Evolutionary conservation across 2,113 vertebrate species (phyloP), one percentile per base, ranked within the genome.

Genomic region (Saccopteryx leptura): DNA sequence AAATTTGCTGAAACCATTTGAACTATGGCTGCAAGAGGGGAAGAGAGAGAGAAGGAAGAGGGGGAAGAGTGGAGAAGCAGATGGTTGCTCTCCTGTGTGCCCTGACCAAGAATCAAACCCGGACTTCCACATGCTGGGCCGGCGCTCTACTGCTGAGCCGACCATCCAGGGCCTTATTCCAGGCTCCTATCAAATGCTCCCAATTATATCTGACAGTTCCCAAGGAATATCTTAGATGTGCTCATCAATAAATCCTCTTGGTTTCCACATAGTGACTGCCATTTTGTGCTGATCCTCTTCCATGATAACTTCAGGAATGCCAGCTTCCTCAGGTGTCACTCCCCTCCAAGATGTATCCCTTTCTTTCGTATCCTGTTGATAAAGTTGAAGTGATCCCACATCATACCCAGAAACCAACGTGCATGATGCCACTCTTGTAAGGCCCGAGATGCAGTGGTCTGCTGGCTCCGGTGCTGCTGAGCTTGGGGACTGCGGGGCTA

Each of bases 261-360:
- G 56, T 50, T 93, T 93, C 61, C 23, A 66, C 54, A 31, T 31
- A n/a, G 23, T 63, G 52, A 50, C 61, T 56, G 31, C 63, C 61
- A 50, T 89, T 76, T 92, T 71, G 19, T 71, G 91, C 52, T 89
- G 23, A 66, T 93, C 88, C 78, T 96, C 91, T 46, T 56, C 12
- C 9, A 33, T 0, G 17, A 8, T 54, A 48, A 78, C 48, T 80
- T 87, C 6, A 46, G 61, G 61, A 81, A 58, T 48, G 23, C n/a
- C 48, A 52, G 46, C 24, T 60, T 82, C 56, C 68, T 76, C 21
- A 10, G 80, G 28, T n/a, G 15, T 60, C 56, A 31, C 54, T 71
- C 21, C 28, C 58, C 58, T 88, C 52, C 7, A 76, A 39, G 39
- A 39, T 39, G 3, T 39, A 39, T 39, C 12, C 28, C 31, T 58